Evolutionary conservation across 2,797 vertebrate species (phyloP).

Genomic region (Acipenser ruthenus): DNA sequence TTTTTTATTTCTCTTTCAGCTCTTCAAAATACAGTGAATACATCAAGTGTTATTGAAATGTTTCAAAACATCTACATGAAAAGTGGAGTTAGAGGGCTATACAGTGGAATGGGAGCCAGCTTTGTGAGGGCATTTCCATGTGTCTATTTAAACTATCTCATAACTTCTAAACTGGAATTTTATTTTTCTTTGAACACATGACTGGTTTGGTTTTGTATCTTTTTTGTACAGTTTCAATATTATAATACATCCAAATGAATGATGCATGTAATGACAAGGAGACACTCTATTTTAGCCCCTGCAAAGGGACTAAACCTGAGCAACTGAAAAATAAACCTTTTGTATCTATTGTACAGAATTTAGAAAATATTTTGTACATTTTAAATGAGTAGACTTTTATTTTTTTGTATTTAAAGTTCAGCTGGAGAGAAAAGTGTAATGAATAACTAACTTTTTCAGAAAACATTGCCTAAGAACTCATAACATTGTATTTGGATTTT

Average conservation of each 20-base stretch:
- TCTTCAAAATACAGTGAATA: constrained; percentile 38
- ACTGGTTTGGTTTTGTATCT: not conserved
- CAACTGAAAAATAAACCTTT: no score
- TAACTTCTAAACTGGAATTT: constrained; percentile 50
- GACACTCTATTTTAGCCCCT: no score
- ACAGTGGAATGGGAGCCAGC: constrained; percentile 61
- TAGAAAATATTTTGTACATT: no score
- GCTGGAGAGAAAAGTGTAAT: no score
- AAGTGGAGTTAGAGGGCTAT: constrained; percentile 53
- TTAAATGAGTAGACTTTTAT: no score
- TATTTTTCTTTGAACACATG: constrained; percentile 36
- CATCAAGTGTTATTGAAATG: constrained; percentile 38
- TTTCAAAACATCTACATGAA: constrained; percentile 50
- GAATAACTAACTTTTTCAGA: no score
- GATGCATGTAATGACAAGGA: no score
- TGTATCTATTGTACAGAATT: no score
- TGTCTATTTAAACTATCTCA: constrained; percentile 56
- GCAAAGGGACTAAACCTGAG: no score
- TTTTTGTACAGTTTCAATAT: not conserved
- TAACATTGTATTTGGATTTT: no score
- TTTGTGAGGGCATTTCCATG: constrained; percentile 60
- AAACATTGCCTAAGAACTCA: no score
- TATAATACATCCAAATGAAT: not conserved
- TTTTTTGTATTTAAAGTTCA: no score
- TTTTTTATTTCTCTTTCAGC: constrained; percentile 43